Percentiles rank a stretch among this genome's conserved stretches.
phyloP scores from a whole-genome alignment of 2,888 invertebrate species.

The Cantharis lateralis region DNA sequence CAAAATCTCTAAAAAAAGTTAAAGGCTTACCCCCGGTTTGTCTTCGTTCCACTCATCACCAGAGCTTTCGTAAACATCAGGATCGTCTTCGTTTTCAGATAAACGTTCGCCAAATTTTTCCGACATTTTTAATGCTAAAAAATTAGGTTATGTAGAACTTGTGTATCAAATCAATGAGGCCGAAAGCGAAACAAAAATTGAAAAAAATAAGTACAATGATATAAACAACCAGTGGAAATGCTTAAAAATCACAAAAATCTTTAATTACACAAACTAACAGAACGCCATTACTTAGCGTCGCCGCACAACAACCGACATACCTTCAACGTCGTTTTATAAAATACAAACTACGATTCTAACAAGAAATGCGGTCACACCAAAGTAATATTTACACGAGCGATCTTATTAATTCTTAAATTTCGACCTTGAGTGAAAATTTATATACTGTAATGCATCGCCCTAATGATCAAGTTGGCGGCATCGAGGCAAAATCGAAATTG shows the following conservation, averaged over 20 bases:
- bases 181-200: not conserved
- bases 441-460: not conserved
- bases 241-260: not conserved
- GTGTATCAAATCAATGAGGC: not conserved
- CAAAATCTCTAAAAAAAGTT: too few species aligned
- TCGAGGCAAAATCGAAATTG: not conserved
- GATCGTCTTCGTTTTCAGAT: constrained; percentile 53
- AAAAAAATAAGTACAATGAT: not conserved
- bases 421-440: not conserved
- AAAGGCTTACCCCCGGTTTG: constrained; percentile 39
- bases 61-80: constrained; percentile 50
- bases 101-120: constrained; percentile 28
- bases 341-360: not conserved
- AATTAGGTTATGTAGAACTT: not conserved
- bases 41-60: constrained; percentile 49
- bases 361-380: not conserved
- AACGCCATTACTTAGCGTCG: not conserved
- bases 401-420: not conserved
- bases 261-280: not conserved
- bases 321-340: not conserved
- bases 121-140: constrained; percentile 5
- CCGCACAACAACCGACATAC: not conserved
- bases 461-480: not conserved
- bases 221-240: not conserved
- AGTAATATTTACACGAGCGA: not conserved